These are phyloP conservation scores for Halictus quadricinctus DNA, from an alignment of 2,888 invertebrate species.

Conservation along the genomic window DNA sequence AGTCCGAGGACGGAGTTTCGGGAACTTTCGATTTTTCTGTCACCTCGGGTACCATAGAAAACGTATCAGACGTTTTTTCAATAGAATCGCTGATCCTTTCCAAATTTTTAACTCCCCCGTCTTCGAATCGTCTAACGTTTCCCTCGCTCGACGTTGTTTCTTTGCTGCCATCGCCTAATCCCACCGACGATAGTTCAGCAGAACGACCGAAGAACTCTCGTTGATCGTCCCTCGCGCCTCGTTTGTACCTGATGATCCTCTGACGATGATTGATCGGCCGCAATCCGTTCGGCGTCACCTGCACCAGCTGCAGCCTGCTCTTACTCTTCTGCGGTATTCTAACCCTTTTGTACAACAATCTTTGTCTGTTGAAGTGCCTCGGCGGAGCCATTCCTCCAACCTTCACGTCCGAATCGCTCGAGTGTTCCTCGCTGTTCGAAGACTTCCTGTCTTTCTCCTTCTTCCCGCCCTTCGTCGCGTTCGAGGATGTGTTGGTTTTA, in stretches of 20 bases:
- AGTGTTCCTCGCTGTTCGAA: slow-evolving; percentile 26
- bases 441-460: slow-evolving; percentile 16
- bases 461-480: neutral
- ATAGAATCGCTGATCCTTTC: neutral
- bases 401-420: neutral
- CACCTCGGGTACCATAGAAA: neutral
- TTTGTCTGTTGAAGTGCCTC: slow-evolving; percentile 16
- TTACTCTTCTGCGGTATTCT: slow-evolving; percentile 23
- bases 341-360: slow-evolving; percentile 16
- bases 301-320: slow-evolving; percentile 1
- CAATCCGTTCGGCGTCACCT: neutral
- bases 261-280: slow-evolving; percentile 41
- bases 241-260: slow-evolving; percentile 52
- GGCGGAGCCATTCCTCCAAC: slow-evolving; percentile 46
- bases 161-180: neutral
- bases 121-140: neutral
- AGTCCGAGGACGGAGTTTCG: neutral
- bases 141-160: neutral
- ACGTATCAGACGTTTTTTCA: neutral
- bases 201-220: neutral
- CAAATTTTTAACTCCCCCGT: neutral
- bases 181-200: neutral
- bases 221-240: slow-evolving; percentile 20
- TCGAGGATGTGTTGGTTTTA: neutral
- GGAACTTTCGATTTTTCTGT: neutral